A percentile compares a stretch with the other conserved stretches of the same genome.
Conservation (phyloP, 2,888 invertebrate genomes). For the Luperina testacea region DNA sequence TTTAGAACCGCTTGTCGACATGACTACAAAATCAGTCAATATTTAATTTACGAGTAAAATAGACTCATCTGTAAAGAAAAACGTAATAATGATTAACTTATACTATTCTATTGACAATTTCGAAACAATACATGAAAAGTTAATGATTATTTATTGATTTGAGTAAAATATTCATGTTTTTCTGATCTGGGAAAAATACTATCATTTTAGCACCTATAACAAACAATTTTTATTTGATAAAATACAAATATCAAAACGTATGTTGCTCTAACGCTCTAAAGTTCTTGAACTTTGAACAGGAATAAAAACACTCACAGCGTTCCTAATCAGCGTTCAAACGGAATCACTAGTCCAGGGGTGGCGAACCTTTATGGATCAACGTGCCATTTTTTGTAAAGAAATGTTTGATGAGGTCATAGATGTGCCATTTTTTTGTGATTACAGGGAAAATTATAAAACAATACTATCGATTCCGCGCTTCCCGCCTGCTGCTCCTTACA, state of each 20-base stretch:
- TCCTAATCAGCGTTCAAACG: slow-evolving; percentile 38
- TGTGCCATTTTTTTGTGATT: too few species aligned
- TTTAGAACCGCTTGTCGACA: slow-evolving; percentile 9
- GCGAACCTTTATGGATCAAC: too few species aligned
- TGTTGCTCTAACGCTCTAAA: not conserved
- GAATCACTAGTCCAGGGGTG: slow-evolving; percentile 33
- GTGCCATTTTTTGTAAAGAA: too few species aligned
- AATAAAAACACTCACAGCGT: slow-evolving; percentile 33
- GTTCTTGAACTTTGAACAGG: slow-evolving; percentile 33
- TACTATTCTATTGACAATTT: not conserved
- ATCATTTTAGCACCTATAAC: not conserved
- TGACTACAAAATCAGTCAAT: slow-evolving; percentile 16
- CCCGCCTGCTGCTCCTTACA: too few species aligned
- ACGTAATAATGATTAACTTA: not conserved
- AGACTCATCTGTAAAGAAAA: slow-evolving; percentile 1
- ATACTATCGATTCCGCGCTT: too few species aligned
- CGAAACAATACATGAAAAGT: not conserved
- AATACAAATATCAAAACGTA: not conserved
- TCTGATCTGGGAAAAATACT: not conserved
- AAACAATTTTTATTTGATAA: not conserved
- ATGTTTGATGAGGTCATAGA: too few species aligned
- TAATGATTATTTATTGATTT: slow-evolving; percentile 11
- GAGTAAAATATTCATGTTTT: not conserved
- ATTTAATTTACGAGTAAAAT: not conserved
- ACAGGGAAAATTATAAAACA: too few species aligned